Conservation (phyloP, 2,888 invertebrate species). For the Lepidonotus clava region DNA sequence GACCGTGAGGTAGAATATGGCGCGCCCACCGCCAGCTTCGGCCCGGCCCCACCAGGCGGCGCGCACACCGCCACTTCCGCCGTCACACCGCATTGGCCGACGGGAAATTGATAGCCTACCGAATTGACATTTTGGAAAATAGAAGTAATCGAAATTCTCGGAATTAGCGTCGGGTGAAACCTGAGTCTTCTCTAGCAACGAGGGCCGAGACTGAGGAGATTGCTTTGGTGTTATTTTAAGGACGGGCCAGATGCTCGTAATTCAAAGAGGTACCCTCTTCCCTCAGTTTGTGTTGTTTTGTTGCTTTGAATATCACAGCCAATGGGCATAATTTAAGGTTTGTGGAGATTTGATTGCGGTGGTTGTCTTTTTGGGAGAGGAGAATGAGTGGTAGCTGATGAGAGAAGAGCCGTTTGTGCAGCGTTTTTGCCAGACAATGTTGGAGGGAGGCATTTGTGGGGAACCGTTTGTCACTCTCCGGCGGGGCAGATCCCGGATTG, state of each 20-base stretch:
- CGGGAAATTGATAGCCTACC: neutral
- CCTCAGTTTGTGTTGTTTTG: constrained; percentile 1
- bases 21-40: neutral
- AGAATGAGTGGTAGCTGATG: neutral
- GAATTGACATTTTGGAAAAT: constrained; percentile 1
- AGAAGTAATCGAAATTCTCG: constrained; percentile 2
- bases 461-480: too few relatives aligned
- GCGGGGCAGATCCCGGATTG: too few relatives aligned
- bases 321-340: neutral
- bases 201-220: neutral
- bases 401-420: neutral
- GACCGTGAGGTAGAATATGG: neutral
- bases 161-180: constrained; percentile 12
- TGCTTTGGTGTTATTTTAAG: neutral
- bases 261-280: neutral
- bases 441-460: neutral
- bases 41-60: neutral
- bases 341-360: neutral
- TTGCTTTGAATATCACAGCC: neutral
- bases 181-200: neutral
- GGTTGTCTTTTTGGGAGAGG: neutral
- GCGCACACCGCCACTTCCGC: neutral
- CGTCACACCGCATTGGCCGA: neutral
- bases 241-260: neutral
- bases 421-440: neutral